phyloP scores from a whole-genome alignment of 2,113 vertebrate genomes.

The Semnornis frantzii region DNA sequence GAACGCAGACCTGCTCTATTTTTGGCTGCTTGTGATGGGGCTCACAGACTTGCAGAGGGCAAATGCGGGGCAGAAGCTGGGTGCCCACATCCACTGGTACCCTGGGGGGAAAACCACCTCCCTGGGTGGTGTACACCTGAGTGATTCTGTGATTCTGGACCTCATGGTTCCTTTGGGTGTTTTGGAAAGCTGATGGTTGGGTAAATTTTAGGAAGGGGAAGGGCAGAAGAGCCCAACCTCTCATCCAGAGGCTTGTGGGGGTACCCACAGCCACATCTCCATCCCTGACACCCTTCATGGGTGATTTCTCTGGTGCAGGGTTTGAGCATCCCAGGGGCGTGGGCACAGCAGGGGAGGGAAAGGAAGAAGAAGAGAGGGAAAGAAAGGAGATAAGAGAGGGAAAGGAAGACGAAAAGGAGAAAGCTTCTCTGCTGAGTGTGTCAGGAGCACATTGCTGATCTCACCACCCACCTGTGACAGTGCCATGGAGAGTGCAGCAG shows the following conservation, averaged over 20 bases:
- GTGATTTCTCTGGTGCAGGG: not conserved
- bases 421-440: not conserved
- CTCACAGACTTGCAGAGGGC: not conserved
- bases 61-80: rapidly evolving
- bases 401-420: not conserved
- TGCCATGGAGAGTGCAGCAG: not conserved
- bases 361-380: too few species aligned
- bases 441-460: not conserved
- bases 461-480: not conserved
- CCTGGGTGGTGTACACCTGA: not conserved
- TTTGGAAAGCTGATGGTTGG: rapidly evolving
- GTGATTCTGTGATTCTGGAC: too few species aligned
- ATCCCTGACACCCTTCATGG: rapidly evolving
- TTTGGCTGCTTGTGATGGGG: not conserved
- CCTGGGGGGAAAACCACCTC: not conserved
- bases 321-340: too few species aligned
- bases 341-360: too few species aligned
- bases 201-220: not conserved
- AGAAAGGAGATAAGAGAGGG: too few species aligned
- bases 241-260: rapidly evolving
- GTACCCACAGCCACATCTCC: not conserved
- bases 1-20: not conserved
- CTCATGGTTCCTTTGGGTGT: rapidly evolving
- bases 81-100: not conserved
- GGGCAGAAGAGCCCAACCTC: rapidly evolving